A percentile compares a stretch with the other conserved stretches of the same genome.
Conservation (phyloP, 1,140 invertebrate genomes). For the Drosophila rufa region DNA sequence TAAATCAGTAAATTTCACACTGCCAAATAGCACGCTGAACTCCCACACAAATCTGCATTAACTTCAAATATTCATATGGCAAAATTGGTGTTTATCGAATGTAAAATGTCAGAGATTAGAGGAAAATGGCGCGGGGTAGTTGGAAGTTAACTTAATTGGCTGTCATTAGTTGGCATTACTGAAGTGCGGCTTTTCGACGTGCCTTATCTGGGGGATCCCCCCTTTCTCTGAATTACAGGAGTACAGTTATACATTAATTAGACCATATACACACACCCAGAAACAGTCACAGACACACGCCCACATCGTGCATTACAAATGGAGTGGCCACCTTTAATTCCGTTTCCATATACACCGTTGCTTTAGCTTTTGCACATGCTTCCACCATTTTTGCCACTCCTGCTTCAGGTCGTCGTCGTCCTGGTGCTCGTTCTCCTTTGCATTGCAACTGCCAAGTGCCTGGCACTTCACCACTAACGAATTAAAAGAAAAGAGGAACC, state of each 20-base stretch:
- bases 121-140: slow-evolving; percentile 2
- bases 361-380: slow-evolving; percentile 35
- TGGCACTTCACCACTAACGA: slow-evolving; percentile 63
- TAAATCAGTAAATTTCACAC: no score
- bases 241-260: slow-evolving; percentile 67
- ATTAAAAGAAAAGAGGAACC: slow-evolving; percentile 49
- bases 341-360: slow-evolving; percentile 32
- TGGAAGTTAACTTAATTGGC: slow-evolving; percentile 42
- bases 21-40: background rate
- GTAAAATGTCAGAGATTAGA: slow-evolving; percentile 5
- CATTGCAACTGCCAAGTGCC: slow-evolving; percentile 70
- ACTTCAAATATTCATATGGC: background rate
- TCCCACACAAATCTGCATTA: background rate
- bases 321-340: slow-evolving; percentile 61
- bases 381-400: background rate
- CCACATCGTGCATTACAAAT: slow-evolving; percentile 59
- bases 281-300: slow-evolving; percentile 11
- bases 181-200: slow-evolving; percentile 12
- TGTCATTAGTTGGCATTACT: slow-evolving; percentile 35
- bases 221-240: background rate
- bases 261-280: slow-evolving; percentile 27
- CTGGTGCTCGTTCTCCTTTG: background rate
- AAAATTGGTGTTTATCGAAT: slow-evolving; percentile 33
- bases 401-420: background rate
- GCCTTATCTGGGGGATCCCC: slow-evolving; percentile 11